Base-by-base conservation (phyloP, 2,113 vertebrate genomes). In the Osmerus mordax region DNA sequence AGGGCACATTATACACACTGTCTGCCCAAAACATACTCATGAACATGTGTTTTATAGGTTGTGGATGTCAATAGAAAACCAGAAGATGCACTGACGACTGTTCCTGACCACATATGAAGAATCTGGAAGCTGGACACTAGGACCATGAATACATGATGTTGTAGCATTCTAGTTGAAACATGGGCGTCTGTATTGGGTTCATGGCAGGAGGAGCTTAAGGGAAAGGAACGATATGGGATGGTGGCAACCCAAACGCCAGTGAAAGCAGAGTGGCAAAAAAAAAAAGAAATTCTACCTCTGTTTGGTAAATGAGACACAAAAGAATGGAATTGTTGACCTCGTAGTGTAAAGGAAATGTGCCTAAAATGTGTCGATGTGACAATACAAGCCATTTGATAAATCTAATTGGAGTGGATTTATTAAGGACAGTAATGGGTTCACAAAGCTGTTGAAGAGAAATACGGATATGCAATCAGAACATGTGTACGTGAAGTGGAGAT, bases 61-160 rank as follows among this genome's bases (percentile, higher is more conserved):
- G 92, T 96, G 0, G 86, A 91, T 28, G 55, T 94, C 70, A 90
- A 83, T 74, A 91, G 93, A 70, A 85, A 92, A 0, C 70, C 91
- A 0, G 88, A 92, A 0, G 95, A 96, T 8, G 94, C 95, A 1
- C 81, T 96, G 66, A 84, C 85, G 74, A 93, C 91, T 1, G 90
- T 88, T 58, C 91, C 91, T 36, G 88, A 90, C 6, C 90, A 91
- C 84, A 59, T 81, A 18, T 91, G 68, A 83, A 55, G 3, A 72
- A 28, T n/a, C 41, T 14, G 18, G 18, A 29, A 47, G 18, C 54
- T 18, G 36, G 53, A 63, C 67, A 16, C 11, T 59, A 21, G 63
- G 52, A 58, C 54, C 29, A 58, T 67, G 54, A 25, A 13, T 56
- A 15, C 3, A 71, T 5, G 67, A 64, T 36, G 28, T 53, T 23